Percentiles rank a stretch among this genome's conserved stretches.
Evolutionary conservation across 92 coral and sea anemone genomes (phyloP).

Genomic region (Palythoa caribaeorum): DNA sequence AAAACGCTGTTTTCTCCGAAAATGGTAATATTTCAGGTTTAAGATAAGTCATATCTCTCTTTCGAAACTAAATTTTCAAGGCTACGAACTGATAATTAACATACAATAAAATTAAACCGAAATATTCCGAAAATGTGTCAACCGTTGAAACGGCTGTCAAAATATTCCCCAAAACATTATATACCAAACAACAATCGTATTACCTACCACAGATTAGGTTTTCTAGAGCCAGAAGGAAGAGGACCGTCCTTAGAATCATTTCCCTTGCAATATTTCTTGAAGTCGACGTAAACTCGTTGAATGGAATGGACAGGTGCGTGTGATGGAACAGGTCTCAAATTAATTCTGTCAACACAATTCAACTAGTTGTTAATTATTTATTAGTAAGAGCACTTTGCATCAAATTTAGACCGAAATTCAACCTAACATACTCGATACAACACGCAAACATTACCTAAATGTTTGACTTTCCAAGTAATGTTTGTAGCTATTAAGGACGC

Average conservation of each 20-base stretch:
- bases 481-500: no score
- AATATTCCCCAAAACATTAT: neutral
- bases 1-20: neutral
- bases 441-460: neutral
- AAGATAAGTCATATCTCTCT: neutral
- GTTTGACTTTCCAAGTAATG: neutral
- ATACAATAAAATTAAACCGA: neutral
- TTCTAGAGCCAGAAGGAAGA: neutral
- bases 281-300: neutral
- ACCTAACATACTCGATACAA: neutral
- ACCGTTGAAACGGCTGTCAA: neutral
- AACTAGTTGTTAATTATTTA: constrained; percentile 17
- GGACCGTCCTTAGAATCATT: constrained; percentile 1
- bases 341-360: constrained; percentile 43
- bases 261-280: neutral
- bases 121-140: constrained; percentile 22
- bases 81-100: neutral
- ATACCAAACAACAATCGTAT: neutral
- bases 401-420: neutral
- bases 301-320: constrained; percentile 10
- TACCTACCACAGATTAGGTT: constrained; percentile 10
- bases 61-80: neutral
- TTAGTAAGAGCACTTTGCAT: constrained; percentile 22
- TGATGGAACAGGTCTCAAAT: constrained; percentile 20
- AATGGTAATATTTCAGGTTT: neutral